Percentiles rank a stretch among this genome's conserved stretches.
phyloP scores from a whole-genome alignment of 2,797 vertebrate species.

The Tadarida brasiliensis region DNA sequence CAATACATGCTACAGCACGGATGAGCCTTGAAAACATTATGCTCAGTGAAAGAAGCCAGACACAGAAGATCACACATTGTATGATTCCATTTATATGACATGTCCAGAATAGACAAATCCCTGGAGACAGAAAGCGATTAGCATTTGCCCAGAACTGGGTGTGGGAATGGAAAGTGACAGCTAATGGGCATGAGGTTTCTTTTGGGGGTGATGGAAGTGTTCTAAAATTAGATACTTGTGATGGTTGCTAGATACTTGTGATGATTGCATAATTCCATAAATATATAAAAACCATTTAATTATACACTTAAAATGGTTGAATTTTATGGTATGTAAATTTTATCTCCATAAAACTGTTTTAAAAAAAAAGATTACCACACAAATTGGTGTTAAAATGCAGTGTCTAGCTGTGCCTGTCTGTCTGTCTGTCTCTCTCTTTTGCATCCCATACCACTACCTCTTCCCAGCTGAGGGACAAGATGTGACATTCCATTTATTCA shows the following conservation, averaged over 20 bases:
- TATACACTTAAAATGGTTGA: constrained; percentile 40
- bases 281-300: constrained; percentile 58
- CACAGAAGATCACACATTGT: not conserved
- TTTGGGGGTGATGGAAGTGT: constrained; percentile 51
- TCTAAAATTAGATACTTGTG: constrained; percentile 60
- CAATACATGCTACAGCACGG: not conserved
- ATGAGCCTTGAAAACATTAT: constrained; percentile 28
- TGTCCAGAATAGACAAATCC: constrained; percentile 44
- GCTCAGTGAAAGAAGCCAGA: constrained; percentile 23
- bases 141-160: constrained; percentile 25
- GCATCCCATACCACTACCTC: not conserved
- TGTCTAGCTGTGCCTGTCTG: not conserved
- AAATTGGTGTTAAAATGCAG: constrained; percentile 34
- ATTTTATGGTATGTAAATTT: constrained; percentile 65
- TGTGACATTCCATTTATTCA: constrained; percentile 66
- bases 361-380: not conserved
- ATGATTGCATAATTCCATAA: constrained; percentile 47
- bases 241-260: constrained; percentile 48
- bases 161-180: constrained; percentile 4
- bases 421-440: constrained; percentile 18
- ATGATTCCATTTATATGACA: constrained; percentile 31
- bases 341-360: constrained; percentile 58
- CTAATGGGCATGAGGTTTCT: constrained; percentile 46
- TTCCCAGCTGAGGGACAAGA: constrained; percentile 44
- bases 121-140: constrained; percentile 51